Evolutionary conservation across 2,888 invertebrate species (phyloP), one percentile per base, ranked within the genome.

Genomic region (Pristionchus mayeri): DNA sequence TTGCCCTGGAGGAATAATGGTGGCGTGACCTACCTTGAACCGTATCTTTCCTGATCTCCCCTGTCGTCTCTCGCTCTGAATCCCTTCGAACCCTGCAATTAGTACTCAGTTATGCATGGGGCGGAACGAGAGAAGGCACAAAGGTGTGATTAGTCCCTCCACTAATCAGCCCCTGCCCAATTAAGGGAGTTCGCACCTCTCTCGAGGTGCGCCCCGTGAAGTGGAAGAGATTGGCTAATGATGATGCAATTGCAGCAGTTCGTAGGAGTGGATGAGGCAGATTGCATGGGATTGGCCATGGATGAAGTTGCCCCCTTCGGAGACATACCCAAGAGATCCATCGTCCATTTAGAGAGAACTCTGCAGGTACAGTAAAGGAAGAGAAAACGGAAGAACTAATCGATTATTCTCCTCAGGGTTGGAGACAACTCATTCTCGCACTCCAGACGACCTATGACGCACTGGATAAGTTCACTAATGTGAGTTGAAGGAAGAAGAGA

Each of bases 231-330:
- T n/a, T n/a, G n/a, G n/a, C 63, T 63, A 63, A 63, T 63, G 63
- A 78, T 48, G 30, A 52, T n/a, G 78, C 27, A 50, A 40, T 81
- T 57, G 34, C 60, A 81, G 81, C 54, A 57, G 27, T 27, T n/a
- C 13, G 50, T 82, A 7, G 48, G 67, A 21, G 44, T 67, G 16
- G 82, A 63, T 1, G 82, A 82, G 67, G 67, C 82, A 7, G 82
- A 82, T 13, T 82, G 82, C 24, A 82, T 82, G 82, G 82, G 82
- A 11, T 6, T 24, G 50, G 67, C 82, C 9, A 82, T 82, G 82
- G 82, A 82, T n/a, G 82, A 82, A 67, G 6, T 82, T 24, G 34
- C 11, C 7, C 82, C 82, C 18, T 82, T 82, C 21, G 82, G 82
- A 67, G 82, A 82, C 18, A 67, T 67, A 50, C 82, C 82, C 18